A percentile compares a stretch with the other conserved stretches of the same genome.
Evolutionary conservation across 2,113 vertebrate species (phyloP).

Genomic region (Notarius lentiginosus): DNA sequence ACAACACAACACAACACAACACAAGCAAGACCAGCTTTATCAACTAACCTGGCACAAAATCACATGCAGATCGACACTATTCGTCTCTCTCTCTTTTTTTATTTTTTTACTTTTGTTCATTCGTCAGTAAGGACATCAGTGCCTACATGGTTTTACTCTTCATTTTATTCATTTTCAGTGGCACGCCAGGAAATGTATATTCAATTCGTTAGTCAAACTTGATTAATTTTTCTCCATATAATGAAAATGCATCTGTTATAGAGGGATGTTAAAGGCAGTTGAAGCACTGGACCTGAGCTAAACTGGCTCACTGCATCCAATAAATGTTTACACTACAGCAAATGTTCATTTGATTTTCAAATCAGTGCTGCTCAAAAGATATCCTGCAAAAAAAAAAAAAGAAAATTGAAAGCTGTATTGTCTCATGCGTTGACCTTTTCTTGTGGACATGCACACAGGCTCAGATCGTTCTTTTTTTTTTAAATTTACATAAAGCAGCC

Average conservation of each 20-base stretch:
- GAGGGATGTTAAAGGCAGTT: slow-evolving; percentile 12
- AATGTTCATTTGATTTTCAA: slow-evolving; percentile 26
- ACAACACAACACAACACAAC: background rate
- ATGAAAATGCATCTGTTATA: slow-evolving; percentile 32
- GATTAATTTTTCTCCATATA: slow-evolving; percentile 38
- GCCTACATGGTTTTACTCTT: slow-evolving; percentile 17
- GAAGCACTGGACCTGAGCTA: slow-evolving; percentile 28
- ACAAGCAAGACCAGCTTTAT: background rate
- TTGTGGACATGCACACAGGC: slow-evolving; percentile 10
- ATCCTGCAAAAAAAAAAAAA: background rate
- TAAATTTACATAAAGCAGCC: slow-evolving; percentile 53
- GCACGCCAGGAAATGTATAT: slow-evolving; percentile 27
- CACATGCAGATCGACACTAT: background rate
- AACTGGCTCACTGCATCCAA: slow-evolving; percentile 20
- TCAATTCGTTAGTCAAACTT: slow-evolving; percentile 44
- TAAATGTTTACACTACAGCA: background rate
- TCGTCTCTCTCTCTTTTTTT: too few relatives aligned
- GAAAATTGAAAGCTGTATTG: background rate
- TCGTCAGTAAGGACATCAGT: slow-evolving; percentile 2
- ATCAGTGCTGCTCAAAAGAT: background rate
- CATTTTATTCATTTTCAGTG: slow-evolving; percentile 29
- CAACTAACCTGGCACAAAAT: background rate
- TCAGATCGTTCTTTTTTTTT: slow-evolving; percentile 6
- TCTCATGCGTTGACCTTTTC: slow-evolving; percentile 19
- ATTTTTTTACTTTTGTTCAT: background rate